Evolutionary conservation across 2,113 vertebrate species (phyloP).

Genomic region (Nematolebias whitei): DNA sequence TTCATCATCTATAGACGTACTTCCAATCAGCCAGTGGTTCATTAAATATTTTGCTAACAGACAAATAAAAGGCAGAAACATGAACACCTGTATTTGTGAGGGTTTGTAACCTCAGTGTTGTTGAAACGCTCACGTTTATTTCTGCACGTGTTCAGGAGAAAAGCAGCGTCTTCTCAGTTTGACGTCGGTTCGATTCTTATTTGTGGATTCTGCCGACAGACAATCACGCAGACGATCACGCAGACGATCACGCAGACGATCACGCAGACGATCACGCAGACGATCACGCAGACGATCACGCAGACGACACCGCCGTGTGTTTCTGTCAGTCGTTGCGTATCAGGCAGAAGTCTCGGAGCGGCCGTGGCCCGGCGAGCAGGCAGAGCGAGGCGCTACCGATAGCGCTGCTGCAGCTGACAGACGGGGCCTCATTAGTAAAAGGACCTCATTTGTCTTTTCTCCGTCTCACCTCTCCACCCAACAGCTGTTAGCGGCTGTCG

Average conservation of each 20-base stretch:
- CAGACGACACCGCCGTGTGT: conserved; percentile 46
- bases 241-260: no score
- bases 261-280: no score
- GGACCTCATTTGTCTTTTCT: conserved; percentile 64
- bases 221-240: no score
- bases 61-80: no score
- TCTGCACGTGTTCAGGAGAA: neutral
- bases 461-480: conserved; percentile 65
- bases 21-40: no score
- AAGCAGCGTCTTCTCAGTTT: conserved; percentile 3
- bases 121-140: no score
- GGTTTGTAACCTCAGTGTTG: no score
- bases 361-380: no score
- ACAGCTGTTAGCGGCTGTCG: conserved; percentile 65
- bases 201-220: conserved; percentile 51
- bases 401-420: conserved; percentile 58
- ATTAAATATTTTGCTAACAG: no score
- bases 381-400: conserved; percentile 69
- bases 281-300: no score
- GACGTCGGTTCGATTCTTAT: conserved; percentile 50
- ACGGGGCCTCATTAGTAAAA: conserved; percentile 69
- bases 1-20: no score
- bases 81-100: no score
- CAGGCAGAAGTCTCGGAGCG: conserved; percentile 62
- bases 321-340: conserved; percentile 59